These are phyloP conservation scores for Uromys caudimaculatus DNA, from an alignment of 2,797 vertebrate species.

Conservation along the genomic window DNA sequence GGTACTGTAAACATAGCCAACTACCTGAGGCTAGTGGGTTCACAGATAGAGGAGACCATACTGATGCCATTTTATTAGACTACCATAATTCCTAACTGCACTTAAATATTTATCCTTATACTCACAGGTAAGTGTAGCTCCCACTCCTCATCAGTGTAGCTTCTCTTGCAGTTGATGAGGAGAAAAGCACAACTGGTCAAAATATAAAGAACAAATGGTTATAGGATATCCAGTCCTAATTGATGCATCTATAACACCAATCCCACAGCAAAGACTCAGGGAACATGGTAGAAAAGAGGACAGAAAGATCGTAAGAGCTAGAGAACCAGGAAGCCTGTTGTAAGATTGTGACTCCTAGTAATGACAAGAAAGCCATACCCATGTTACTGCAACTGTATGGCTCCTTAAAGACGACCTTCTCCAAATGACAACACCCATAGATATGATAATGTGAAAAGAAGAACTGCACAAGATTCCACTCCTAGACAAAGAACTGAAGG, in stretches of 20 bases:
- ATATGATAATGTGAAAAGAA: not conserved
- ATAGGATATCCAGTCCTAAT: not conserved
- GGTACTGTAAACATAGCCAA: not conserved
- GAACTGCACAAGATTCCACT: not conserved
- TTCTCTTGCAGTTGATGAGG: not conserved
- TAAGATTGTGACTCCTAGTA: not conserved
- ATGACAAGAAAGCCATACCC: too few species aligned
- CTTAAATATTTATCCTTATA: not conserved
- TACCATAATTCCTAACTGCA: not conserved
- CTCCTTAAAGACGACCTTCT: not conserved
- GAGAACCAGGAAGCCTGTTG: not conserved
- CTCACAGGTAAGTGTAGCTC: not conserved
- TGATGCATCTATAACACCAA: not conserved
- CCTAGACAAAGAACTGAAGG: not conserved
- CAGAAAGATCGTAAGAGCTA: not conserved
- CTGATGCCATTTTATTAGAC: not conserved
- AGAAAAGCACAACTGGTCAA: not conserved
- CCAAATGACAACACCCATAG: too few species aligned
- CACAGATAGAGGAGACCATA: not conserved
- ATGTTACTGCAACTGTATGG: not conserved
- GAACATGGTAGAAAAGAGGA: not conserved
- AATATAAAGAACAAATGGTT: not conserved
- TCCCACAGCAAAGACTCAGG: not conserved
- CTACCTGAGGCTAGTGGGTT: not conserved
- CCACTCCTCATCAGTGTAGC: not conserved